These are phyloP conservation scores for Capromys pilorides DNA, from an alignment of 2,797 vertebrate species.

Conservation along the genomic window DNA sequence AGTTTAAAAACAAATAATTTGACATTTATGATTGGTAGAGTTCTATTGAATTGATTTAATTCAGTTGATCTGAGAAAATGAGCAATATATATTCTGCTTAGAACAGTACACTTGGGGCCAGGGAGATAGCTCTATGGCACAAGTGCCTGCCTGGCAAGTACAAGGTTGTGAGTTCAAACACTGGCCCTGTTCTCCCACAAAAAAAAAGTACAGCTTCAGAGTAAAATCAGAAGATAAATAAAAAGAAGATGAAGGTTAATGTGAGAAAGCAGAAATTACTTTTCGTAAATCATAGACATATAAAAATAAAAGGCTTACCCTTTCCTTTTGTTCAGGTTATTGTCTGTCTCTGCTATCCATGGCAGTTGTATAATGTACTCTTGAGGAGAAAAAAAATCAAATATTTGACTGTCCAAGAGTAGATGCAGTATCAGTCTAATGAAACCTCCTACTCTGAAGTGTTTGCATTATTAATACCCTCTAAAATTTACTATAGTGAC, in stretches of 20 bases:
- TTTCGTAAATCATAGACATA: conserved; percentile 14
- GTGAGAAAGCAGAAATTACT: conserved; percentile 38
- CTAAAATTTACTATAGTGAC: conserved; percentile 78
- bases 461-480: conserved; percentile 79
- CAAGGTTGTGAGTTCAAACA: too few species aligned
- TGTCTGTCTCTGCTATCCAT: neutral
- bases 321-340: conserved; percentile 36
- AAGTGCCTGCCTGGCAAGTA: too few species aligned
- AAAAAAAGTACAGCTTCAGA: conserved; percentile 15
- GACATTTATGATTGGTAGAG: neutral
- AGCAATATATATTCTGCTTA: conserved; percentile 14
- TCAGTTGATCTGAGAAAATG: conserved; percentile 31
- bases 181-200: too few species aligned
- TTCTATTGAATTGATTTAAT: neutral
- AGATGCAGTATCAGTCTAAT: neutral
- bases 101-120: neutral
- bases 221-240: conserved; percentile 56
- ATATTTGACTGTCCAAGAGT: conserved; percentile 43
- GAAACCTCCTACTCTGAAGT: conserved; percentile 52
- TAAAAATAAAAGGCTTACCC: conserved; percentile 34
- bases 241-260: conserved; percentile 17
- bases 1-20: conserved; percentile 2
- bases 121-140: too few species aligned
- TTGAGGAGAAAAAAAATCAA: neutral
- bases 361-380: neutral